Conservation (phyloP, 2,888 invertebrate species). For the Heliothis peltigera region DNA sequence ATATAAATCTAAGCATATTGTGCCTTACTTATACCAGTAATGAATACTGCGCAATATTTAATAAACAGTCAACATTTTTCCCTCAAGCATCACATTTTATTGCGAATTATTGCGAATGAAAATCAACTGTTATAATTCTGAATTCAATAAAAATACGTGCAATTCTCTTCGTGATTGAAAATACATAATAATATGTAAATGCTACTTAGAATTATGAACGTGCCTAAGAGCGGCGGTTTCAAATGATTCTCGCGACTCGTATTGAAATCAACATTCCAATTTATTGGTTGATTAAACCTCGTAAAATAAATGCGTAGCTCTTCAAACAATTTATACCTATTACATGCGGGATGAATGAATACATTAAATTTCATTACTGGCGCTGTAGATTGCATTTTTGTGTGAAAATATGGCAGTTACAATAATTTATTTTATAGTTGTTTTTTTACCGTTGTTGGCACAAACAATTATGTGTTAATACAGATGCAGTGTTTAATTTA, state of each 20-base stretch:
- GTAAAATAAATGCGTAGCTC: constrained; percentile 15
- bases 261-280: constrained; percentile 34
- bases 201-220: constrained; percentile 9
- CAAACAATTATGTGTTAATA: neutral
- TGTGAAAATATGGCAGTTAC: neutral
- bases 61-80: neutral
- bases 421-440: neutral
- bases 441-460: neutral
- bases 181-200: neutral
- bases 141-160: neutral
- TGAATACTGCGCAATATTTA: no score
- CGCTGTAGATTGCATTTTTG: constrained; percentile 8
- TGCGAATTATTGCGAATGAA: no score
- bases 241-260: constrained; percentile 8
- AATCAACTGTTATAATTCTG: no score
- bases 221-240: constrained; percentile 14
- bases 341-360: constrained; percentile 23
- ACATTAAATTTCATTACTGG: constrained; percentile 9
- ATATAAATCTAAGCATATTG: neutral
- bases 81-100: neutral
- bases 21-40: no score
- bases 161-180: neutral
- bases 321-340: constrained; percentile 32
- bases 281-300: constrained; percentile 36
- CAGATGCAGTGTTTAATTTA: neutral